Evolutionary conservation across 1,140 invertebrate genomes (phyloP).

Genomic region (Schlechtendalia chinensis): DNA sequence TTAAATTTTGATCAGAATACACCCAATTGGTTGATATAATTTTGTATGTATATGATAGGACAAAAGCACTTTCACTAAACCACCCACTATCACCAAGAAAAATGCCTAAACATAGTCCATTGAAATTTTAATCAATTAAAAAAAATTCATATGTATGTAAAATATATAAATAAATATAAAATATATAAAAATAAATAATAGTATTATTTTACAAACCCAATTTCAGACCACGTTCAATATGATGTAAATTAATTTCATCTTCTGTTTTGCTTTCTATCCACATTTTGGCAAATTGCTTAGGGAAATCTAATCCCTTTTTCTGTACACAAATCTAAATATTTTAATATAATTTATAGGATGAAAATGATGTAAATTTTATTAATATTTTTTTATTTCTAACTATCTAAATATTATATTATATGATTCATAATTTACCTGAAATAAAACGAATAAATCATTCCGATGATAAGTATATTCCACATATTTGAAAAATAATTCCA

Average conservation of each 20-base stretch:
- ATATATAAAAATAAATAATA: not conserved
- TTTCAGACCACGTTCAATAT: slow-evolving; percentile 9
- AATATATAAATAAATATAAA: no score
- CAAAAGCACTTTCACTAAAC: slow-evolving; percentile 70
- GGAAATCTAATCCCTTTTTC: slow-evolving; percentile 2
- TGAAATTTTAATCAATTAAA: not conserved
- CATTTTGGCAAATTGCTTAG: not conserved
- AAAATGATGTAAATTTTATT: not conserved
- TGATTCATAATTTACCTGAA: slow-evolving; percentile 19
- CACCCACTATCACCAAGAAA: slow-evolving; percentile 86
- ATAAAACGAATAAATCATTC: not conserved
- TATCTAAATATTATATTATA: no score
- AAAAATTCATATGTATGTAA: no score
- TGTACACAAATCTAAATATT: slow-evolving; percentile 31
- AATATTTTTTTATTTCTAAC: no score
- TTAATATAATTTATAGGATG: not conserved
- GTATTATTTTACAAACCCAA: not conserved
- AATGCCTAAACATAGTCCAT: slow-evolving; percentile 58
- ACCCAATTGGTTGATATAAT: slow-evolving; percentile 61
- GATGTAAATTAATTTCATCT: not conserved
- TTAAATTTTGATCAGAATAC: slow-evolving; percentile 57
- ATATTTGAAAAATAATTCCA: slow-evolving; percentile 32
- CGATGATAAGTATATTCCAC: not conserved
- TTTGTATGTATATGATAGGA: slow-evolving; percentile 66
- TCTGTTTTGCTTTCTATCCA: not conserved